These are phyloP conservation scores for Corvus cornix DNA, from an alignment of 2,113 vertebrate species.

Conservation along the genomic window DNA sequence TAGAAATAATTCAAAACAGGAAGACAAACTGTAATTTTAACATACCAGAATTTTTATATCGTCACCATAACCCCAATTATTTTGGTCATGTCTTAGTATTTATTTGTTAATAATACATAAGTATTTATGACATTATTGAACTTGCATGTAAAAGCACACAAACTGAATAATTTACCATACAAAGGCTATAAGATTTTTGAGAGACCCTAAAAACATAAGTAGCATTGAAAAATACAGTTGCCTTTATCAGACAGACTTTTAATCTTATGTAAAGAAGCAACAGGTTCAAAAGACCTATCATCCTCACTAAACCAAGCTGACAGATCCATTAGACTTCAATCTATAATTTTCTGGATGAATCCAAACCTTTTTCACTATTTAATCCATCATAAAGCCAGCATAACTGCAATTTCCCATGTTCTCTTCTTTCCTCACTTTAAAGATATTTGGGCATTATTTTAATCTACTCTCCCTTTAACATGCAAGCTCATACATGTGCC, in stretches of 20 bases:
- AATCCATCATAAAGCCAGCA: neutral
- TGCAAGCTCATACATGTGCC: neutral
- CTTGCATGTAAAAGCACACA: neutral
- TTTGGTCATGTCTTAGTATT: neutral
- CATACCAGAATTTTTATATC: neutral
- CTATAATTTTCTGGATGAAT: neutral
- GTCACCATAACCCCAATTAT: neutral
- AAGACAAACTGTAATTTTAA: neutral
- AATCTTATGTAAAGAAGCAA: neutral
- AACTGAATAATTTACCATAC: neutral
- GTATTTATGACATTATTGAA: neutral
- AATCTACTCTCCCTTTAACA: neutral
- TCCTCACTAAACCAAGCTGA: neutral
- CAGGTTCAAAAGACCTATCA: neutral
- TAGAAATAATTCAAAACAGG: neutral
- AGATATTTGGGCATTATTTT: neutral
- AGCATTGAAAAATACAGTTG: neutral
- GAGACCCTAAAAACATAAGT: neutral
- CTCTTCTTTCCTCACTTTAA: neutral
- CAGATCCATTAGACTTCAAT: neutral
- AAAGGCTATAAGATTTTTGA: neutral
- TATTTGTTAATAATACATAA: neutral
- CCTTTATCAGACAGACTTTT: neutral
- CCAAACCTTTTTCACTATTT: neutral
- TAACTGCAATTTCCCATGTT: neutral